phyloP scores from a whole-genome alignment of 2,888 invertebrate species.

The Mesopsocus fuscifrons region DNA sequence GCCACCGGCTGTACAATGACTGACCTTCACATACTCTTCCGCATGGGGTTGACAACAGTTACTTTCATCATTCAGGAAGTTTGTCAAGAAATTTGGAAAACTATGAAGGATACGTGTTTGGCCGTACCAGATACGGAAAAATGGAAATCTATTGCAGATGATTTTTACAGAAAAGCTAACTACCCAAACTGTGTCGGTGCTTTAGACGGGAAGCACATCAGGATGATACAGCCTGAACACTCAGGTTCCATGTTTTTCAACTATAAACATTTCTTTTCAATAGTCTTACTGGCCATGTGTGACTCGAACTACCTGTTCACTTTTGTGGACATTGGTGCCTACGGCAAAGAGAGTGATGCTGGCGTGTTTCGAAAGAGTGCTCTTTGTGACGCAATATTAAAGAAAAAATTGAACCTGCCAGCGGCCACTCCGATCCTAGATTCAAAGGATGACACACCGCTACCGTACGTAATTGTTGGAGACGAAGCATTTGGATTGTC shows the following conservation, averaged over 20 bases:
- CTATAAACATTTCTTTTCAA: constrained; percentile 18
- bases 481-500: constrained; percentile 21
- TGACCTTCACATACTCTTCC: constrained; percentile 14
- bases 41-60: constrained; percentile 8
- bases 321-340: constrained; percentile 19
- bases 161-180: constrained; percentile 11
- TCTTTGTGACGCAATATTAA: constrained; percentile 9
- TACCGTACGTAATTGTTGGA: constrained; percentile 16
- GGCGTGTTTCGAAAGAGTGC: constrained; percentile 14
- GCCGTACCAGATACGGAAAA: neutral
- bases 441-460: constrained; percentile 17
- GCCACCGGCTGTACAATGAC: constrained; percentile 2
- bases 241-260: constrained; percentile 11
- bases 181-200: constrained; percentile 13
- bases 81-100: constrained; percentile 5
- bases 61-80: neutral
- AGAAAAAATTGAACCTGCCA: constrained; percentile 15
- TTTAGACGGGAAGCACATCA: constrained; percentile 12
- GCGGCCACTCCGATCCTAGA: constrained; percentile 18
- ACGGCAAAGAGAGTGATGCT: constrained; percentile 19
- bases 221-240: constrained; percentile 3
- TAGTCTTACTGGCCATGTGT: constrained; percentile 19
- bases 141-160: constrained; percentile 11
- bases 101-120: neutral
- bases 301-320: constrained; percentile 20